A percentile compares a stretch with the other conserved stretches of the same genome.
Evolutionary conservation across 1,140 invertebrate species (phyloP).

Genomic region (Drosophila watanabei): DNA sequence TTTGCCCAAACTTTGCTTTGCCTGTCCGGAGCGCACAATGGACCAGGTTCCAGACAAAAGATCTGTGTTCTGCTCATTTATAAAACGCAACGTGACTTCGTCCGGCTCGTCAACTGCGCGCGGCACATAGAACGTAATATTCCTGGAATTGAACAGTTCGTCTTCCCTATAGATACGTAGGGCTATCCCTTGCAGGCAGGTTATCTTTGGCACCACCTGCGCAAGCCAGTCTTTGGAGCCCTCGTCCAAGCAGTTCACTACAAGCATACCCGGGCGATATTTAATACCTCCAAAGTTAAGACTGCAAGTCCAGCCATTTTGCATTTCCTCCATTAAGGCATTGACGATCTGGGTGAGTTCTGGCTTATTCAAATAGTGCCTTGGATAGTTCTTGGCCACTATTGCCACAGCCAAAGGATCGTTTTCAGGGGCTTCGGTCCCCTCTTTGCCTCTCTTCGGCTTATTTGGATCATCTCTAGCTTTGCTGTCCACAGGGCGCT

Average conservation of each 20-base stretch:
- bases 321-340: constrained; percentile 5
- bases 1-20: not conserved
- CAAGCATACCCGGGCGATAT: constrained; percentile 1
- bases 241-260: constrained; percentile 4
- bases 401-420: not conserved
- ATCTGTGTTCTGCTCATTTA: constrained; percentile 18
- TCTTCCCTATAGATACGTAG: not conserved
- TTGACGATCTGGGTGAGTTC: not conserved
- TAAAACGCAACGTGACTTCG: not conserved
- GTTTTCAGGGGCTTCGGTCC: not conserved
- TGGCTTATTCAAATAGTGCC: not conserved
- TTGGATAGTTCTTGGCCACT: not conserved
- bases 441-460: not conserved
- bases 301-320: constrained; percentile 19
- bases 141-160: not conserved
- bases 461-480: constrained; percentile 1
- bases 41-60: constrained; percentile 5
- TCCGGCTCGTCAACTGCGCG: not conserved
- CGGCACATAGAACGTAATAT: not conserved
- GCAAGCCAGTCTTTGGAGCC: constrained; percentile 15
- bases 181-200: not conserved
- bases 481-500: not conserved
- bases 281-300: constrained; percentile 12
- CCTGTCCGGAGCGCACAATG: not conserved
- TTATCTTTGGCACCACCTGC: not conserved